Conservation (phyloP, 2,113 vertebrate species). For the Nesospiza acunhae region DNA sequence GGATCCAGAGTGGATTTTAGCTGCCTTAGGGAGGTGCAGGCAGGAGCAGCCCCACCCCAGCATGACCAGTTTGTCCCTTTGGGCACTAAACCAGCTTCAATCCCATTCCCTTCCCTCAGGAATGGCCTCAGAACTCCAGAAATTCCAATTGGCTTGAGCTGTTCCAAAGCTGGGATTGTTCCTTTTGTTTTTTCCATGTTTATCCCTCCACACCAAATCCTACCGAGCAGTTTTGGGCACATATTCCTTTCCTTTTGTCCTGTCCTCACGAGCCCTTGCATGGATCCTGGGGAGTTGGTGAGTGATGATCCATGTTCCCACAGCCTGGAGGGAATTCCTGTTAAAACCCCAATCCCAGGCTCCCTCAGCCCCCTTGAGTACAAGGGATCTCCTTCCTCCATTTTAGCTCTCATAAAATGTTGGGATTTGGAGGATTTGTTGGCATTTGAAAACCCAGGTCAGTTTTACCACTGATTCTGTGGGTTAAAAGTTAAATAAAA, state of each 20-base stretch:
- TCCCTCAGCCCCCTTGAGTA: background rate
- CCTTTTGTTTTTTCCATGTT: background rate
- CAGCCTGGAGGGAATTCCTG: rapidly evolving
- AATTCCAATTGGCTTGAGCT: background rate
- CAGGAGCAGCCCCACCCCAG: background rate
- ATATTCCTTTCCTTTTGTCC: background rate
- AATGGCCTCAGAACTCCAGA: background rate
- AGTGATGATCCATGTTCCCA: background rate
- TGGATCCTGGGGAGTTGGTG: background rate
- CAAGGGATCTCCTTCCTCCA: background rate
- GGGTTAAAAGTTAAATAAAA: background rate
- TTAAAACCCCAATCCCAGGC: rapidly evolving
- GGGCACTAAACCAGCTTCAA: background rate
- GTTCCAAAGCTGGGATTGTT: conserved; percentile 16
- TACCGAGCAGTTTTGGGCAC: background rate
- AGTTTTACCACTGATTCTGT: background rate
- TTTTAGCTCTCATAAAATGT: background rate
- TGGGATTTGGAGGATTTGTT: background rate
- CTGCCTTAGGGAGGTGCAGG: background rate
- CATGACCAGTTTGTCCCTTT: background rate
- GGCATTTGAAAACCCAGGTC: background rate
- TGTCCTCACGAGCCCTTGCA: background rate
- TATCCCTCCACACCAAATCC: background rate
- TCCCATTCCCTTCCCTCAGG: background rate
- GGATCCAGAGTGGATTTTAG: background rate